Base-by-base conservation (phyloP, 2,888 invertebrate genomes). In the Conops quadrifasciatus region DNA sequence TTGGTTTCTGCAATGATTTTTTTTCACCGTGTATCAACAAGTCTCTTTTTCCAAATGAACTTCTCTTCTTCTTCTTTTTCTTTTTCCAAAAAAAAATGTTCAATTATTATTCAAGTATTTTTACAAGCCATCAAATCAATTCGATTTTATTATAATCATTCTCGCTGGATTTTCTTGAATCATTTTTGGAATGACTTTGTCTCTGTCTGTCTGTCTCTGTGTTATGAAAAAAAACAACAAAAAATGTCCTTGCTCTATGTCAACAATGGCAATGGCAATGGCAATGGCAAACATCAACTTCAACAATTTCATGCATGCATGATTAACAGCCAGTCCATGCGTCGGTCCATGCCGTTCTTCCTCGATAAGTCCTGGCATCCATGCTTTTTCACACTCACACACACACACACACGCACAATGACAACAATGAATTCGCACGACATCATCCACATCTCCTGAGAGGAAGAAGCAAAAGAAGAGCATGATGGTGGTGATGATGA, bases 221-320 rank as follows among this genome's bases (percentile, higher is more conserved):
- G 45, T 13, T 43, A 13, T 13, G 5, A n/a, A 11, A 4, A 49
- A 15, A 49, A 11, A 3, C 49, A 11, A 49, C 7, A 4, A 15
- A 49, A 49, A 49, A n/a, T 15, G 7, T 7, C 4, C 36, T 7
- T 9, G 4, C 4, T 4, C 9, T 7, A 36, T 7, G 9, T 49
- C 2, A 3, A 49, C n/a, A n/a, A n/a, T n/a, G n/a, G n/a, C n/a
- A 49, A 49, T 49, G 3, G 49, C n/a, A 11, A 15, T 49, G 49
- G n/a, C 49, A n/a, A 11, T n/a, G 36, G 36, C 5, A 36, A 7
- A 36, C 36, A 49, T 4, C 49, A 19, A 11, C 58, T 58, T 26
- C 28, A 28, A 28, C 28, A 58, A 28, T 28, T 58, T 58, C 58
- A 58, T 58, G 58, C 58, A 58, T 58, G 26, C 26, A 26, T 58